Evolutionary conservation across 2,888 invertebrate genomes (phyloP).

Genomic region (Eledone cirrhosa): DNA sequence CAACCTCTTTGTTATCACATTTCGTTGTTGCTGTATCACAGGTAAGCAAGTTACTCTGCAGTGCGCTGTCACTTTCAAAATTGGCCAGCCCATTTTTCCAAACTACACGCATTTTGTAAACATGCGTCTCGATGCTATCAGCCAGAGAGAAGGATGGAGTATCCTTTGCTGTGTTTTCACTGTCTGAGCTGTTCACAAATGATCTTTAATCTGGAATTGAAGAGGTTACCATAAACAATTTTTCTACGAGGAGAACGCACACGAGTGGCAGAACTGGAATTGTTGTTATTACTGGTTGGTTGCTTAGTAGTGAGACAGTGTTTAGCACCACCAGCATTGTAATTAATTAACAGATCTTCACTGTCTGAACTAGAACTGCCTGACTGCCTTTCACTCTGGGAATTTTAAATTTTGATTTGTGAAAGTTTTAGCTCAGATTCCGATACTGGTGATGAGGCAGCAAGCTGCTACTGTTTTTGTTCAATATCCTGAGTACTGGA

Average conservation of each 20-base stretch:
- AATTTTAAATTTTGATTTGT: not conserved
- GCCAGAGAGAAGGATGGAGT: too few relatives aligned
- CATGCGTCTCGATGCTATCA: too few relatives aligned
- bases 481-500: too few relatives aligned
- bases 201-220: not conserved
- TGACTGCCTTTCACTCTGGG: not conserved
- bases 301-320: too few relatives aligned
- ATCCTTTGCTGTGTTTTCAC: not conserved
- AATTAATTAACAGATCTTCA: not conserved
- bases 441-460: not conserved
- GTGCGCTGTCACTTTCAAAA: not conserved
- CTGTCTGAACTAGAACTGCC: constrained; percentile 6
- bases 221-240: too few relatives aligned
- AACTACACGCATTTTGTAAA: not conserved
- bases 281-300: too few relatives aligned
- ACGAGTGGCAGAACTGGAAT: too few relatives aligned
- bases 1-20: too few relatives aligned
- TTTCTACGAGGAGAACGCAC: too few relatives aligned
- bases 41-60: not conserved
- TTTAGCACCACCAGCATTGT: not conserved
- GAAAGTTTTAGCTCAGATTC: constrained; percentile 5
- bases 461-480: too few relatives aligned
- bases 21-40: not conserved
- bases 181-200: constrained; percentile 15
- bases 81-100: not conserved